Percentiles rank a stretch among this genome's conserved stretches.
Evolutionary conservation across 35 echinoderm and acorn worm genomes (phyloP).

Genomic region (Hemicentrotus pulcherrimus): DNA sequence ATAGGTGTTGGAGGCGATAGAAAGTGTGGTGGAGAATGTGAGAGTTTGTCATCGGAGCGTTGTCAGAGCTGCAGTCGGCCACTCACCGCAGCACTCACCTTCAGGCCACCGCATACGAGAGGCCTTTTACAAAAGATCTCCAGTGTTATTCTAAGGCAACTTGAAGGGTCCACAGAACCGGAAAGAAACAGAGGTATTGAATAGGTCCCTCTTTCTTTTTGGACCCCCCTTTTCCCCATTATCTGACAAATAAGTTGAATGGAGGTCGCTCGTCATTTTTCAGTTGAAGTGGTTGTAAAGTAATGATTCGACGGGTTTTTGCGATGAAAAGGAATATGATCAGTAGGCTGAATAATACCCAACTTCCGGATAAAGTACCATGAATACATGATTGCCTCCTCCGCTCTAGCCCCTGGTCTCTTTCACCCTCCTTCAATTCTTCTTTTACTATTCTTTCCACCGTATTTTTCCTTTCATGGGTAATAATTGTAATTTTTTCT

Average conservation of each 20-base stretch:
- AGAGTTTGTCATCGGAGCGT: constrained; percentile 22
- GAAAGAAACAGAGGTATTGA: constrained; percentile 23
- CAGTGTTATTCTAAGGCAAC: constrained; percentile 24
- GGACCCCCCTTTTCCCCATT: background rate
- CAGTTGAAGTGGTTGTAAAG: constrained; percentile 25
- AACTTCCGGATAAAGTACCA: constrained; percentile 34
- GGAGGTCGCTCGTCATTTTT: constrained; percentile 36
- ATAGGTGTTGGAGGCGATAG: background rate
- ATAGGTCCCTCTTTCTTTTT: constrained; percentile 16
- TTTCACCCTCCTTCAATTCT: background rate
- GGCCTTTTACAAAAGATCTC: constrained; percentile 6
- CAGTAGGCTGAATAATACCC: background rate
- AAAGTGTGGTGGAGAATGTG: background rate
- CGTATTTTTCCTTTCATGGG: background rate
- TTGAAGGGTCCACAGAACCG: constrained; percentile 5
- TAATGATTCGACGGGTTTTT: constrained; percentile 29
- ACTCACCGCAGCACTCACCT: constrained; percentile 27
- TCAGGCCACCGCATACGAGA: constrained; percentile 18
- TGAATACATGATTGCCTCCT: constrained; percentile 20
- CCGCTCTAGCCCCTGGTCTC: background rate
- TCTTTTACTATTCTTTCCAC: background rate
- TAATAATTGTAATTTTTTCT: constrained; percentile 19
- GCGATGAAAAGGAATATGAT: constrained; percentile 25
- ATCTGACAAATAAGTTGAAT: constrained; percentile 36
- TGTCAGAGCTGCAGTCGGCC: constrained; percentile 27